A percentile compares a stretch with the other conserved stretches of the same genome.
Conservation (phyloP, 2,888 invertebrate species). For the Noctua comes region DNA sequence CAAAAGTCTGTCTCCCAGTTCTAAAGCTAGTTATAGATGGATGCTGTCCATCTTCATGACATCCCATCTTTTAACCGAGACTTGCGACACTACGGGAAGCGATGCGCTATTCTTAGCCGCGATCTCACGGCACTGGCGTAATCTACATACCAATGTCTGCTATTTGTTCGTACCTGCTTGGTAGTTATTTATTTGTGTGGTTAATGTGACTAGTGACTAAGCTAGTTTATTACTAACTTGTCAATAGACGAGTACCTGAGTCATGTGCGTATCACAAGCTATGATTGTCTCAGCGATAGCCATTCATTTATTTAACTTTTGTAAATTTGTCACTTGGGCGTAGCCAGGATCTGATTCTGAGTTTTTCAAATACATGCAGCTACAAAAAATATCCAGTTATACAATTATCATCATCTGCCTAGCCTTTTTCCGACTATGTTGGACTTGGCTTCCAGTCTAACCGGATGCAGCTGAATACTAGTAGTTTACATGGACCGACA, state of each 20-base stretch:
- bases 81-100: conserved; percentile 57
- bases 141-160: conserved; percentile 58
- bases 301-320: background rate
- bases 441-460: background rate
- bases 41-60: conserved; percentile 59
- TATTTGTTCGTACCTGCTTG: conserved; percentile 50
- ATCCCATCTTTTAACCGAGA: conserved; percentile 44
- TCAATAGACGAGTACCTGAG: conserved; percentile 25
- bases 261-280: conserved; percentile 10
- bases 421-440: background rate
- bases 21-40: conserved; percentile 28
- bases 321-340: background rate
- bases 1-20: background rate
- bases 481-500: no score
- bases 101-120: conserved; percentile 51
- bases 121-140: conserved; percentile 56
- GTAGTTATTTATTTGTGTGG: conserved; percentile 33
- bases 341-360: background rate
- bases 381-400: background rate
- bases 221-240: background rate
- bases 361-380: background rate
- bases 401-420: background rate
- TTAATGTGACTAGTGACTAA: conserved; percentile 22
- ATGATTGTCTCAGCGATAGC: conserved; percentile 11
- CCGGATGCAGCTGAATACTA: no score